A percentile compares a stretch with the other conserved stretches of the same genome.
phyloP scores from a whole-genome alignment of 2,888 invertebrate genomes.

The Proisotoma minuta region DNA sequence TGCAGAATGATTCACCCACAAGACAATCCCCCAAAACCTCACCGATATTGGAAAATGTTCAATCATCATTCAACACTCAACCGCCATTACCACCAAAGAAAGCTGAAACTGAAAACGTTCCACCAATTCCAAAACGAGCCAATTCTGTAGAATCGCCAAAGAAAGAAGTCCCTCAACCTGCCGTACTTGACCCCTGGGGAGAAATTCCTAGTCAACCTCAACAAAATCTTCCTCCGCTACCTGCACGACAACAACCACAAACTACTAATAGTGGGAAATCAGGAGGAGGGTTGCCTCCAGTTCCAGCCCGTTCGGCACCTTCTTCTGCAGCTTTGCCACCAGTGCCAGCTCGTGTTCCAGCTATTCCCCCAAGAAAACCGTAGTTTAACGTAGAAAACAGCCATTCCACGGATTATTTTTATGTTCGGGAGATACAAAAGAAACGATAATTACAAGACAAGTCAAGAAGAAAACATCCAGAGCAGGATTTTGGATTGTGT shows the following conservation, averaged over 20 bases:
- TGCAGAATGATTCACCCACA: conserved; percentile 7
- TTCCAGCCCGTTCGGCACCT: conserved; percentile 38
- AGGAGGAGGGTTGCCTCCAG: conserved; percentile 44
- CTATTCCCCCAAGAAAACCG: conserved; percentile 41
- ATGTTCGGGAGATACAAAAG: no score
- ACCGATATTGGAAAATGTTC: conserved; percentile 10
- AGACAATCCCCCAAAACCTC: conserved; percentile 34
- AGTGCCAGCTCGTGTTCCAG: conserved; percentile 52
- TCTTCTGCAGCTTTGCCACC: conserved; percentile 58
- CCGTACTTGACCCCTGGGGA: not conserved
- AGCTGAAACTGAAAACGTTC: conserved; percentile 16
- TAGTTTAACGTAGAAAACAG: conserved; percentile 1
- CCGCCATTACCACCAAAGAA: not conserved
- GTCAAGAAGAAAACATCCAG: no score
- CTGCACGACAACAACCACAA: conserved; percentile 11
- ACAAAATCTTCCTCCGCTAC: not conserved
- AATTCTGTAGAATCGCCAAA: conserved; percentile 39
- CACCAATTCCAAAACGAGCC: conserved; percentile 35
- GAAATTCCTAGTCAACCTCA: not conserved
- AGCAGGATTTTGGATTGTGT: no score
- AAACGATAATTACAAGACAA: no score
- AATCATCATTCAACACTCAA: not conserved
- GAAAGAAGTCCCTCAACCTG: conserved; percentile 9
- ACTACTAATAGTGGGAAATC: no score
- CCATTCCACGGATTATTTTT: no score